These are phyloP conservation scores for Drosophila mimica DNA, from an alignment of 2,888 invertebrate genomes.

Conservation along the genomic window DNA sequence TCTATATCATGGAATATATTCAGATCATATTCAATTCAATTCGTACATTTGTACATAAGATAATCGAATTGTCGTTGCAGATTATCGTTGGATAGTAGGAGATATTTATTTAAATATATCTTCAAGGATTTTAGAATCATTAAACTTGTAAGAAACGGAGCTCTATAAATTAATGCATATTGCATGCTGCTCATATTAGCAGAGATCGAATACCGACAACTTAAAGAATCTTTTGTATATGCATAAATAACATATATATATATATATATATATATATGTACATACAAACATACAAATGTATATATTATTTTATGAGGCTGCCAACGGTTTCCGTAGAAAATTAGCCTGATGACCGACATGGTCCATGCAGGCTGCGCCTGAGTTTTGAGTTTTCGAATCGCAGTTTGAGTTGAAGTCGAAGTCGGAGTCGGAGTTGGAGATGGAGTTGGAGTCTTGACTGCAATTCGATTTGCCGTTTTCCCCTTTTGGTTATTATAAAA, in stretches of 20 bases:
- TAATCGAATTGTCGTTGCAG: neutral
- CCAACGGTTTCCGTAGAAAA: slow-evolving; percentile 72
- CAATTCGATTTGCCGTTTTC: slow-evolving; percentile 79
- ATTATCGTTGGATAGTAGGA: neutral
- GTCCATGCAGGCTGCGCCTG: slow-evolving; percentile 53
- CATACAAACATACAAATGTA: slow-evolving; percentile 14
- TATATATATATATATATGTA: slow-evolving; percentile 5
- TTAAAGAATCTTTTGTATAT: slow-evolving; percentile 17
- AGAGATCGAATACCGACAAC: slow-evolving; percentile 15
- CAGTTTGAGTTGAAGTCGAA: slow-evolving; percentile 5
- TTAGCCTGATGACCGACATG: slow-evolving; percentile 70
- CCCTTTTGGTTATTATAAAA: slow-evolving; percentile 76
- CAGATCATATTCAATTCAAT: neutral
- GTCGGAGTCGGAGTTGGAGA: neutral
- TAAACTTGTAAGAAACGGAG: neutral
- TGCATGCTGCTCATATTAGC: neutral
- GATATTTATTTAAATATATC: neutral
- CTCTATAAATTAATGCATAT: slow-evolving; percentile 4
- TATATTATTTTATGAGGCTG: slow-evolving; percentile 60
- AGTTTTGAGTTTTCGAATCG: slow-evolving; percentile 32
- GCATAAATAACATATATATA: neutral
- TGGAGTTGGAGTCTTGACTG: slow-evolving; percentile 55
- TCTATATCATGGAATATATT: neutral
- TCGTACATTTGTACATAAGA: neutral
- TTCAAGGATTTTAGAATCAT: neutral